Conservation (phyloP, 2,113 vertebrate genomes). For the Prochilodus magdalenae region DNA sequence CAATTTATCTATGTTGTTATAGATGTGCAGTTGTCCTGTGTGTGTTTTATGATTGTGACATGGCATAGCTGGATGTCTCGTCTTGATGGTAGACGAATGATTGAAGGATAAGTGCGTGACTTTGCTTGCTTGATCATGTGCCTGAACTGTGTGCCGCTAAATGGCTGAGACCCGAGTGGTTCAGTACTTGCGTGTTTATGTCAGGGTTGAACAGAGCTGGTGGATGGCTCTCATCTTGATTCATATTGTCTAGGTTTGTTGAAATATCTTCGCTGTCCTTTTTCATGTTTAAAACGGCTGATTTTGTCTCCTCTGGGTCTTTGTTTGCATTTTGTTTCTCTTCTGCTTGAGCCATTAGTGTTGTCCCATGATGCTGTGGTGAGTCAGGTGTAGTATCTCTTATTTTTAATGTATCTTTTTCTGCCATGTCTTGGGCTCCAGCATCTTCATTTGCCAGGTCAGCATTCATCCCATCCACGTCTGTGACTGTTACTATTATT, state of each 20-base stretch:
- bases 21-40: neutral
- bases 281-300: neutral
- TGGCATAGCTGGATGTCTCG: neutral
- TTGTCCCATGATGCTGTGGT: neutral
- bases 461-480: neutral
- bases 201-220: neutral
- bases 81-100: neutral
- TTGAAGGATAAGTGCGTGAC: neutral
- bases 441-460: neutral
- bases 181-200: neutral
- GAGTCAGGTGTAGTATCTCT: neutral
- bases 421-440: neutral
- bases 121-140: neutral
- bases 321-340: neutral
- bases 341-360: neutral
- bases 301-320: neutral
- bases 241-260: constrained; percentile 33
- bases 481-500: neutral
- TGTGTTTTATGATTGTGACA: neutral
- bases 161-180: neutral
- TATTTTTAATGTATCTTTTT: neutral
- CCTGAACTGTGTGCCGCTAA: neutral
- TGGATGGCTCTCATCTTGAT: constrained; percentile 4
- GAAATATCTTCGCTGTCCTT: constrained; percentile 15
- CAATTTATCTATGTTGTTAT: neutral